Percentiles rank a stretch among this genome's conserved stretches.
Conservation (phyloP, 2,113 vertebrate genomes). For the Pycnonotus jocosus region DNA sequence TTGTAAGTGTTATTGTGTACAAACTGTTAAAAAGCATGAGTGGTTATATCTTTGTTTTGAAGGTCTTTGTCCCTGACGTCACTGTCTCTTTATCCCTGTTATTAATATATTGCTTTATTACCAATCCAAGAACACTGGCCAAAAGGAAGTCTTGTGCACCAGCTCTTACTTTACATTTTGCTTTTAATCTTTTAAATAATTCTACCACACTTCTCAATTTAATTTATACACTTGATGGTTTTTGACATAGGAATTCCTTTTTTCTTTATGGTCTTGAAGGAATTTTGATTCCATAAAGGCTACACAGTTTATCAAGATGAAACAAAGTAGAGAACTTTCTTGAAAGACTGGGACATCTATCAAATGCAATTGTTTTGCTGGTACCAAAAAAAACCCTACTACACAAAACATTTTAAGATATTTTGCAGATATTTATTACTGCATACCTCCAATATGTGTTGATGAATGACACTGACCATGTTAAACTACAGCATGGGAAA, state of each 20-base stretch:
- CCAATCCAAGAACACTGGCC: neutral
- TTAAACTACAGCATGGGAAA: accelerated
- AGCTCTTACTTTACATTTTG: neutral
- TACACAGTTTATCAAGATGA: neutral
- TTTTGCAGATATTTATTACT: neutral
- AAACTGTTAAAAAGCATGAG: neutral
- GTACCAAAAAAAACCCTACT: neutral
- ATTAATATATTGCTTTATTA: neutral
- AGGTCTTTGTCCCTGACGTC: neutral
- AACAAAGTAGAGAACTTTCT: neutral
- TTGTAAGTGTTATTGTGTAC: neutral
- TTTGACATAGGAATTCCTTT: neutral
- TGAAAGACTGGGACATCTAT: neutral
- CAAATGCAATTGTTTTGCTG: neutral
- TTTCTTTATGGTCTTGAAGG: neutral
- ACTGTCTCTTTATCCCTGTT: neutral
- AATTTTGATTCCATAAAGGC: neutral
- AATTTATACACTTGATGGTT: neutral
- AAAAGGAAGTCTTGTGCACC: neutral
- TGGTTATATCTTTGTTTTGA: neutral
- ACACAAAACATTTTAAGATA: neutral
- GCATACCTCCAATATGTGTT: neutral
- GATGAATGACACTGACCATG: accelerated
- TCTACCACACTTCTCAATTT: neutral
- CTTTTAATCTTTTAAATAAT: neutral